Evolutionary conservation across 2,113 vertebrate genomes (phyloP).

Genomic region (Nannobrachium achirus): DNA sequence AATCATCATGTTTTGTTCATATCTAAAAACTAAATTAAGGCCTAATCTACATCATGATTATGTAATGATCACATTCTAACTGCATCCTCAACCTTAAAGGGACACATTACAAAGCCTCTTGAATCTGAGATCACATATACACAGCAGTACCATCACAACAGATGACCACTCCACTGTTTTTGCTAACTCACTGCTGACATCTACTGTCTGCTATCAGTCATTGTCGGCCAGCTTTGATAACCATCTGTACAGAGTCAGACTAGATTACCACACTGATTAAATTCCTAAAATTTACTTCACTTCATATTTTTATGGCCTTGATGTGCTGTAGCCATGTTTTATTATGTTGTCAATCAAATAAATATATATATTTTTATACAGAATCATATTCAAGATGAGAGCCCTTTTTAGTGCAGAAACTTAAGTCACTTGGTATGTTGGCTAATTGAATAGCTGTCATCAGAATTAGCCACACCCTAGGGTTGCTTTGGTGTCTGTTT

Average conservation of each 20-base stretch:
- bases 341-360: neutral
- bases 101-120: too few relatives aligned
- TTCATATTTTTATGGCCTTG: neutral
- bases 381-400: neutral
- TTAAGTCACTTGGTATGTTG: conserved; percentile 28
- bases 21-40: too few relatives aligned
- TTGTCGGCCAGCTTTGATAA: conserved; percentile 7
- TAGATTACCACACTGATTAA: neutral
- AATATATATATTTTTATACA: neutral
- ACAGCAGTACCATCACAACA: conserved; percentile 14
- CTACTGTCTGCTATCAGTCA: conserved; percentile 69
- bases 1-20: too few relatives aligned
- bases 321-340: neutral
- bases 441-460: conserved; percentile 27
- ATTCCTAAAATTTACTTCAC: neutral
- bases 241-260: conserved; percentile 4
- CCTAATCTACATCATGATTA: too few relatives aligned
- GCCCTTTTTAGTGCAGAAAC: conserved; percentile 9
- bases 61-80: too few relatives aligned
- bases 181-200: conserved; percentile 76
- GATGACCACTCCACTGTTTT: conserved; percentile 15
- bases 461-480: conserved; percentile 7
- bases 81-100: too few relatives aligned
- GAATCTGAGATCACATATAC: neutral
- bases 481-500: conserved; percentile 5